Evolutionary conservation across 2,888 invertebrate genomes (phyloP), one percentile per base, ranked within the genome.

Genomic region (Ochropleura leucogaster): DNA sequence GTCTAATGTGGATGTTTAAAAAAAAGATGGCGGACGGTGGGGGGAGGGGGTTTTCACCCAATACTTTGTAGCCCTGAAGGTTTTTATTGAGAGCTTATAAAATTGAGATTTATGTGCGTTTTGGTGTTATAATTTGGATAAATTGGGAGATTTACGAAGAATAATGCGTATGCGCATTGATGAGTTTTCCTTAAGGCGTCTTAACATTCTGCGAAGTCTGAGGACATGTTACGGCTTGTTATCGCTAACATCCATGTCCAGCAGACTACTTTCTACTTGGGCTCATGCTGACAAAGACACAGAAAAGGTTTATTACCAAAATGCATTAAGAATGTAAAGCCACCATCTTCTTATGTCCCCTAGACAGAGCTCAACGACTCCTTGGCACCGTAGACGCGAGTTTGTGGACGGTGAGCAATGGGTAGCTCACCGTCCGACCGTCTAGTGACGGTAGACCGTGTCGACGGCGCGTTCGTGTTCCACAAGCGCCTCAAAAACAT

Each of bases 1-100:
- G 88, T 88, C 88, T 90, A 89, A 90, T 86, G 83, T 74, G 84
- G 74, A 84, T 66, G 68, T 69, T 81, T 74, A 77, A 64, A 59
- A 77, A 79, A 84, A 53, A 42, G 12, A 3, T 20, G 49, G 0
- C 0, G 44, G n/a, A 14, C n/a, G 5, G 0, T 20, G 10, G 42
- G 30, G 16, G n/a, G 16, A n/a, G 16, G 5, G 0, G 16, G 4
- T 16, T 40, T 40, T 53, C 14, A 63, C 20, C 12, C 53, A n/a
- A 47, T 68, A 70, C 60, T 53, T 49, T 76, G 63, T 64, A 16
- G 10, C 65, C 65, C 44, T 63, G 47, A 72, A 65, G 60, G 49
- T 30, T 73, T 68, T 67, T 64, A 83, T 82, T 62, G 18, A 55
- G 65, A 72, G 60, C 63, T 70, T 74, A 72, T 75, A 72, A 73